Evolutionary conservation across 2,888 invertebrate genomes (phyloP).

Genomic region (Linnaemya vulpina): DNA sequence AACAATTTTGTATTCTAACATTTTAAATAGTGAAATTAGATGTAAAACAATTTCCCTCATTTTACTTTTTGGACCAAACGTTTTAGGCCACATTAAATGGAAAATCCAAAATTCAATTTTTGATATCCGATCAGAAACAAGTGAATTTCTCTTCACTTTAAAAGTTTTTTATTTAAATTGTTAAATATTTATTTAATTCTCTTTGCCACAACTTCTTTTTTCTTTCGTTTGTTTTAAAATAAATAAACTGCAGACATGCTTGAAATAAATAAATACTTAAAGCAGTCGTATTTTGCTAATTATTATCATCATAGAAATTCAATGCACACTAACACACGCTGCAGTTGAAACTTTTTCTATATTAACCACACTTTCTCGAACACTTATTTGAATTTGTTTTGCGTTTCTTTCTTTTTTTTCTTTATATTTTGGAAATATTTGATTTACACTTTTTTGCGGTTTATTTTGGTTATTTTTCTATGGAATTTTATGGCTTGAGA

Average conservation of each 20-base stretch:
- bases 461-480: constrained; percentile 12
- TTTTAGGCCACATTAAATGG: background rate
- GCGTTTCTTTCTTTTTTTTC: background rate
- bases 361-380: constrained; percentile 7
- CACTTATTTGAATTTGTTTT: background rate
- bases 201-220: background rate
- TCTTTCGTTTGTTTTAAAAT: constrained; percentile 1
- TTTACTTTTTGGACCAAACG: background rate
- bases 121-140: background rate
- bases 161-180: background rate
- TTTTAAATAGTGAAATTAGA: background rate
- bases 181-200: constrained; percentile 8
- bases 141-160: background rate
- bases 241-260: constrained; percentile 48
- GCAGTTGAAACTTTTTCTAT: constrained; percentile 15
- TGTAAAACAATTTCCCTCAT: background rate
- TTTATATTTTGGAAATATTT: background rate
- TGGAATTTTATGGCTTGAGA: constrained; percentile 2
- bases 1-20: too few relatives aligned
- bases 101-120: background rate
- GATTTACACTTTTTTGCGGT: constrained; percentile 42
- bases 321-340: constrained; percentile 25
- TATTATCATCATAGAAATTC: constrained; percentile 32
- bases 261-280: constrained; percentile 37
- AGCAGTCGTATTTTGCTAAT: constrained; percentile 8